Percentiles rank a stretch among this genome's conserved stretches.
These are phyloP conservation scores for Tadarida brasiliensis DNA, from an alignment of 2,797 vertebrate genomes.

Conservation along the genomic window DNA sequence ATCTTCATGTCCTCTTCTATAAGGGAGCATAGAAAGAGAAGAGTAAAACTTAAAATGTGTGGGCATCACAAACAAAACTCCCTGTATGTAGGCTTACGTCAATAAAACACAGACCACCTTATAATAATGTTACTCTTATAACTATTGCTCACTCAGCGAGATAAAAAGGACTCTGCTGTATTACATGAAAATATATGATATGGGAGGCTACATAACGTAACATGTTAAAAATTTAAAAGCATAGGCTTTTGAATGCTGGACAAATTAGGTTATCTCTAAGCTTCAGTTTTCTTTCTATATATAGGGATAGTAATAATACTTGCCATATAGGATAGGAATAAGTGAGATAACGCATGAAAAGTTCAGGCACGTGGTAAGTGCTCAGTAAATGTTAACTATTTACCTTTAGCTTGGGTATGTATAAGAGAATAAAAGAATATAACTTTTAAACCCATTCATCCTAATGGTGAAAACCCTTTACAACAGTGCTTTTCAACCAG, in stretches of 20 bases:
- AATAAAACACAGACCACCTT: not conserved
- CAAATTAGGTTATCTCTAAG: not conserved
- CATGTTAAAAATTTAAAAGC: not conserved
- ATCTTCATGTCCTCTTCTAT: conserved; percentile 95
- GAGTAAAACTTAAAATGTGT: conserved; percentile 59
- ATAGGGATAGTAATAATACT: not conserved
- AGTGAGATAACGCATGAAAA: not conserved
- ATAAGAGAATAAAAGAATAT: not conserved
- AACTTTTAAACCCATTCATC: conserved; percentile 17
- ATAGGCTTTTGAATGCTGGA: not conserved
- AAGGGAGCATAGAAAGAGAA: conserved; percentile 62
- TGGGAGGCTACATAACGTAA: not conserved
- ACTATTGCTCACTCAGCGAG: not conserved
- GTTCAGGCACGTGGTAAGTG: not conserved
- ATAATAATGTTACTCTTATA: not conserved
- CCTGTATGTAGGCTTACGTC: not conserved
- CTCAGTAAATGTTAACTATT: not conserved
- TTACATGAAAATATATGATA: not conserved
- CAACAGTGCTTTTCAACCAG: not conserved
- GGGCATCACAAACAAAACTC: not conserved
- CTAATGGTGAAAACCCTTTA: not conserved
- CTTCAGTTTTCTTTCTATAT: not conserved
- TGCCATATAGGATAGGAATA: not conserved
- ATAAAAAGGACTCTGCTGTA: not conserved
- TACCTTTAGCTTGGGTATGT: not conserved